Base-by-base conservation (phyloP, 2,113 vertebrate species). In the Coracopsis vasa region DNA sequence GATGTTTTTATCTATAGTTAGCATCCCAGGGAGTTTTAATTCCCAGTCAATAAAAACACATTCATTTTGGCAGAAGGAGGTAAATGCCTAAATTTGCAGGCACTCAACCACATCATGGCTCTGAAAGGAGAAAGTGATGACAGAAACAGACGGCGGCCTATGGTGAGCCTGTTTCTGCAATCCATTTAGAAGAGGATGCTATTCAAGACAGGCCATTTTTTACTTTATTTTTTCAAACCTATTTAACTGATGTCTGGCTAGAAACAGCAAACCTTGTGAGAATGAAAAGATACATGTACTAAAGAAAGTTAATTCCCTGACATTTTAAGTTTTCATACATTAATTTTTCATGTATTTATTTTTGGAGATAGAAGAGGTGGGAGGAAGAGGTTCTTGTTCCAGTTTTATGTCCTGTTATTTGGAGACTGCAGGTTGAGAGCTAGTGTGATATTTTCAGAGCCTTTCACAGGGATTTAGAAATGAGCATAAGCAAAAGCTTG, bases 261-360 rank as follows among this genome's bases (percentile, higher is more conserved):
- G 50, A 93, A 96, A 86, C 41, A 80, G 54, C 35, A 88, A 80
- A 54, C 35, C 27, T 64, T 62, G 53, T 74, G 53, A 78, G 65
- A 88, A 83, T 15, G 44, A 86, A 65, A 75, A 72, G 44, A 61
- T 83, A 37, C 21, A 16, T 77, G 41, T 80, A 67, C 58, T 66
- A 56, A 83, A 87, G 61, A 74, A 94, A 91, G 71, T 58, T 60
- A 93, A 83, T 88, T 94, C 23, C 20, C 67, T 77, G 69, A 48
- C 65, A 77, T 86, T 86, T 95, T 69, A 86, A 54, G 80, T 86
- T 92, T 78, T 54, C 16, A 19, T 80, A 35, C 72, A 90, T 96
- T 91, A 86, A 78, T 94, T 94, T 94, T 94, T 96, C 80, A 88
- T 80, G 67, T 70, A 39, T 88, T 95, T 95, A 90, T 96, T 97